These are phyloP conservation scores for Pedetes capensis DNA, from an alignment of 2,113 vertebrate genomes.

Conservation along the genomic window DNA sequence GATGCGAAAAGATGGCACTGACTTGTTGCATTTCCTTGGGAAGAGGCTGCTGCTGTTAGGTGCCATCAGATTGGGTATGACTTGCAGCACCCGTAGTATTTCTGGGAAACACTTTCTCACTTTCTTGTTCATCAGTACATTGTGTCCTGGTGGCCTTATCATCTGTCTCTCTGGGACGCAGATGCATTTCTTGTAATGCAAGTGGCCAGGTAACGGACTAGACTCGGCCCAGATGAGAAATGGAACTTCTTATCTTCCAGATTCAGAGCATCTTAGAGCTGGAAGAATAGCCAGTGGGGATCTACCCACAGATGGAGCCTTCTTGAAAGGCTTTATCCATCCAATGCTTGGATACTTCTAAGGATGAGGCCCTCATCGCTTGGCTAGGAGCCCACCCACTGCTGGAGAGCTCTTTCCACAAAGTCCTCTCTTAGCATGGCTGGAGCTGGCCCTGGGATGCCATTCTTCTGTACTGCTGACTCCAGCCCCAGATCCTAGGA, in stretches of 20 bases:
- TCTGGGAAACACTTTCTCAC: not conserved
- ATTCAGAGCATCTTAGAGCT: not conserved
- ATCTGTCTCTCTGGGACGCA: not conserved
- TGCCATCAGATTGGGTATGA: too few species aligned
- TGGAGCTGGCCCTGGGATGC: not conserved
- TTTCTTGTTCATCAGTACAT: not conserved
- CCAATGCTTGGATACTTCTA: not conserved
- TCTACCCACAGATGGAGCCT: not conserved
- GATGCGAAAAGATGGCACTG: not conserved
- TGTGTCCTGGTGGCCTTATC: not conserved
- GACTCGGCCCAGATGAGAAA: not conserved
- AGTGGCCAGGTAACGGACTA: not conserved
- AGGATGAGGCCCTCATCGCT: not conserved
- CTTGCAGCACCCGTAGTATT: not conserved
- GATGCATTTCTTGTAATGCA: not conserved
- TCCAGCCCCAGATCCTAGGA: not conserved
- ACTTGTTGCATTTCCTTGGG: too few species aligned
- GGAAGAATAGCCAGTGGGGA: not conserved
- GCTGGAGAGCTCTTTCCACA: not conserved
- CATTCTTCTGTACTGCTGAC: not conserved
- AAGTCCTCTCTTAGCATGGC: not conserved
- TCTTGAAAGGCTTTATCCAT: not conserved
- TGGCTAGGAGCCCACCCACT: not conserved
- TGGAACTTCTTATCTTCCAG: not conserved
- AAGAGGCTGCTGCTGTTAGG: too few species aligned